These are phyloP conservation scores for Leptestheria dahalacensis DNA, from an alignment of 1,140 invertebrate species.

Conservation along the genomic window DNA sequence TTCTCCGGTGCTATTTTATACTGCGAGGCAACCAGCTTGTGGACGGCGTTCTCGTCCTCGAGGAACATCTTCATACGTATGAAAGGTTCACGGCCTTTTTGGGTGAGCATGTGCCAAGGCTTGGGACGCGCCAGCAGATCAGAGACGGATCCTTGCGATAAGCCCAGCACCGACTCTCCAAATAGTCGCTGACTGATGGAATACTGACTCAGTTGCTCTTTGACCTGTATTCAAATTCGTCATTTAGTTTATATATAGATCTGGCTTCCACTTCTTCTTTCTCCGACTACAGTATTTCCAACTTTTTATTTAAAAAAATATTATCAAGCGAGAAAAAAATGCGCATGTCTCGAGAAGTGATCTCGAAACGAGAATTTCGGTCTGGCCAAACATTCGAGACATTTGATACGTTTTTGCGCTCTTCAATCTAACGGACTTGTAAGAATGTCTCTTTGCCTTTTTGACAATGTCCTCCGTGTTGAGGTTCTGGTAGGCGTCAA, in stretches of 20 bases:
- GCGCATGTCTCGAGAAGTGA: background rate
- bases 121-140: constrained; percentile 87
- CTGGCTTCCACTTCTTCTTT: too few species aligned
- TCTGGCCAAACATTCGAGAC: too few species aligned
- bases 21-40: constrained; percentile 88
- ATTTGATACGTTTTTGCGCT: too few species aligned
- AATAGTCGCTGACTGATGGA: constrained; percentile 97
- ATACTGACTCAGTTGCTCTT: constrained; percentile 94
- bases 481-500: constrained; percentile 93
- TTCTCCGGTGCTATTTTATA: constrained; percentile 96
- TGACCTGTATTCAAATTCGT: constrained; percentile 41
- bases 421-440: background rate
- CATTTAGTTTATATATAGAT: background rate
- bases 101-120: constrained; percentile 93
- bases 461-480: constrained; percentile 98
- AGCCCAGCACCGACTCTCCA: constrained; percentile 88
- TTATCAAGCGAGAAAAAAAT: too few species aligned
- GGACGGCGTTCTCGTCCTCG: constrained; percentile 90
- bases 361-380: too few species aligned
- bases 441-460: constrained; percentile 40
- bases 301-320: too few species aligned
- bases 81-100: constrained; percentile 91
- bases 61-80: constrained; percentile 97
- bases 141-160: constrained; percentile 90
- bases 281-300: too few species aligned